A percentile compares a stretch with the other conserved stretches of the same genome.
Conservation (phyloP, 2,888 invertebrate genomes). For the Monochamus alternatus region DNA sequence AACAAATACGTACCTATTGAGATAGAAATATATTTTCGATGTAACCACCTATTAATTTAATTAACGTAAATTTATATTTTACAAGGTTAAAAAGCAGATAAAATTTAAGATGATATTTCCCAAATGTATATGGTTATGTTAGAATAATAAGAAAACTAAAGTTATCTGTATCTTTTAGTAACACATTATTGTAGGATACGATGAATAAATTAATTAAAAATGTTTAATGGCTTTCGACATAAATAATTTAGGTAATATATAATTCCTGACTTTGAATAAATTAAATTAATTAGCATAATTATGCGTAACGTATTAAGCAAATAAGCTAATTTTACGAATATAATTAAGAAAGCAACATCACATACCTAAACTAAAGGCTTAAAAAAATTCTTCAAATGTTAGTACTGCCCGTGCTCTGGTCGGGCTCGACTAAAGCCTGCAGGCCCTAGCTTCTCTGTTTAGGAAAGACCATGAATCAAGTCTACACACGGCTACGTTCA, state of each 20-base stretch:
- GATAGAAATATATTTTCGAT: no score
- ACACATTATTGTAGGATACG: slow-evolving; percentile 1
- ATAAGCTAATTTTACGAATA: slow-evolving; percentile 34
- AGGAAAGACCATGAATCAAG: slow-evolving; percentile 36
- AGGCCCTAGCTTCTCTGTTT: slow-evolving; percentile 26
- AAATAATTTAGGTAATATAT: slow-evolving; percentile 3
- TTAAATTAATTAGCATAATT: slow-evolving; percentile 37
- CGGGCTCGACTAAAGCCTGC: slow-evolving; percentile 27
- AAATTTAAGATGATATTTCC: slow-evolving; percentile 3
- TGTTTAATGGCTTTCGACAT: not conserved
- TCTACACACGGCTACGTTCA: slow-evolving; percentile 33
- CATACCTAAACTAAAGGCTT: slow-evolving; percentile 26
- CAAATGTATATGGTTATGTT: not conserved
- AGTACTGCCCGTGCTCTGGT: slow-evolving; percentile 17
- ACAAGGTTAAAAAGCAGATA: slow-evolving; percentile 21
- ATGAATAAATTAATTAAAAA: slow-evolving; percentile 18
- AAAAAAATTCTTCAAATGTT: slow-evolving; percentile 18
- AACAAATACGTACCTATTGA: no score
- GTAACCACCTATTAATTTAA: no score
- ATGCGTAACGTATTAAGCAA: slow-evolving; percentile 30
- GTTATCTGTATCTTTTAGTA: not conserved
- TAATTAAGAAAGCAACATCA: slow-evolving; percentile 17
- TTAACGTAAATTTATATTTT: not conserved
- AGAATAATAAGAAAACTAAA: not conserved
- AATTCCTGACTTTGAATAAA: slow-evolving; percentile 21